phyloP scores from a whole-genome alignment of 2,113 vertebrate species.

The Crocuta crocuta region DNA sequence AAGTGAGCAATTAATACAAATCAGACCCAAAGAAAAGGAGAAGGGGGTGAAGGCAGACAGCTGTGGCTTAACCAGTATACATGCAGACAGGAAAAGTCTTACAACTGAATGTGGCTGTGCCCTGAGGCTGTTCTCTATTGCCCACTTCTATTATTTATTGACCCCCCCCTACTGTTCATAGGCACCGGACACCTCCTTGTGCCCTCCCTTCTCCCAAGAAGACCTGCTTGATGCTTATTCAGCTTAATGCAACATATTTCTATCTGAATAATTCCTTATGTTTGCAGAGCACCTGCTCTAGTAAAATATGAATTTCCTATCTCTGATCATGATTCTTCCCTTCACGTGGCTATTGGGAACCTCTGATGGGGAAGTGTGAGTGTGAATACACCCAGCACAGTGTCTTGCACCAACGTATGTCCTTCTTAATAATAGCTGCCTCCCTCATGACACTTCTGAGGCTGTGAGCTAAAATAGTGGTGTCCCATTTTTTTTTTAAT shows the following conservation, averaged over 20 bases:
- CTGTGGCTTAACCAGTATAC: fast-evolving
- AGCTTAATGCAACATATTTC: background rate
- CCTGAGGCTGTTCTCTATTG: background rate
- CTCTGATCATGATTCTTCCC: background rate
- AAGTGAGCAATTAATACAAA: background rate
- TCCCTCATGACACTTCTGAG: background rate
- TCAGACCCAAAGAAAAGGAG: background rate
- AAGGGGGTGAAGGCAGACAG: background rate
- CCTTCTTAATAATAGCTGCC: background rate
- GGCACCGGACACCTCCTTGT: background rate
- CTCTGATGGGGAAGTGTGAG: background rate
- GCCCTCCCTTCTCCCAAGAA: background rate
- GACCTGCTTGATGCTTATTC: background rate
- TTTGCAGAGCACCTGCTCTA: background rate
- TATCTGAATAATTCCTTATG: background rate
- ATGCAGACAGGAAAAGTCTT: fast-evolving
- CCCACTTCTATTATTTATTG: background rate
- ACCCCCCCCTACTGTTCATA: background rate
- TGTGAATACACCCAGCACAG: background rate
- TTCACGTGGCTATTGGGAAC: background rate
- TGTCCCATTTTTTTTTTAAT: background rate
- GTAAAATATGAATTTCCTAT: background rate
- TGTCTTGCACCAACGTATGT: fast-evolving
- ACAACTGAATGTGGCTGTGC: fast-evolving
- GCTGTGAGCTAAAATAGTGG: background rate